These are phyloP conservation scores for Galbula dea DNA, from an alignment of 2,113 vertebrate species.

Conservation along the genomic window DNA sequence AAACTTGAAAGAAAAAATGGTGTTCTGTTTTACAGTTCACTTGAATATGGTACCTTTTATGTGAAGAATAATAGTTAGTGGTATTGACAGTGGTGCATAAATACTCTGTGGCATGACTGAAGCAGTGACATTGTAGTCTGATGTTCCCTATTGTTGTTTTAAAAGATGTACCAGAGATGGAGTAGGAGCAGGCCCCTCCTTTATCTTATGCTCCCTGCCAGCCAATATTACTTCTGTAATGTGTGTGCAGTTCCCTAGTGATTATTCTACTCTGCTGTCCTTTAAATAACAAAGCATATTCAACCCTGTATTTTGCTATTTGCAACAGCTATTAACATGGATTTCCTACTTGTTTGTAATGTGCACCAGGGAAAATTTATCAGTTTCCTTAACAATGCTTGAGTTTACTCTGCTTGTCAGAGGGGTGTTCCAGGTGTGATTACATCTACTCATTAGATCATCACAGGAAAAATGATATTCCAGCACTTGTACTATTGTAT, in stretches of 20 bases:
- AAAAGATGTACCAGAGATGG: background rate
- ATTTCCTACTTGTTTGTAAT: background rate
- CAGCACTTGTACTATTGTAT: background rate
- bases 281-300: background rate
- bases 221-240: background rate
- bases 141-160: background rate
- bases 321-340: background rate
- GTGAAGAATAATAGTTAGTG: background rate
- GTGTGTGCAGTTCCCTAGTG: background rate
- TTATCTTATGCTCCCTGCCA: background rate
- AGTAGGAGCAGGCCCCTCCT: background rate
- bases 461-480: background rate
- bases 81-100: background rate
- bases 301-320: background rate
- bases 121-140: background rate
- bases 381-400: background rate
- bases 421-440: background rate
- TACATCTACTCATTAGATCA: background rate
- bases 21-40: background rate
- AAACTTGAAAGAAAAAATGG: background rate
- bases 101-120: background rate
- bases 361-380: background rate
- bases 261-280: background rate
- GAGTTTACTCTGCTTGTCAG: background rate
- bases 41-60: background rate